Evolutionary conservation across 2,888 invertebrate species (phyloP), one percentile per base, ranked within the genome.

Genomic region (Drosophila prostipennis): DNA sequence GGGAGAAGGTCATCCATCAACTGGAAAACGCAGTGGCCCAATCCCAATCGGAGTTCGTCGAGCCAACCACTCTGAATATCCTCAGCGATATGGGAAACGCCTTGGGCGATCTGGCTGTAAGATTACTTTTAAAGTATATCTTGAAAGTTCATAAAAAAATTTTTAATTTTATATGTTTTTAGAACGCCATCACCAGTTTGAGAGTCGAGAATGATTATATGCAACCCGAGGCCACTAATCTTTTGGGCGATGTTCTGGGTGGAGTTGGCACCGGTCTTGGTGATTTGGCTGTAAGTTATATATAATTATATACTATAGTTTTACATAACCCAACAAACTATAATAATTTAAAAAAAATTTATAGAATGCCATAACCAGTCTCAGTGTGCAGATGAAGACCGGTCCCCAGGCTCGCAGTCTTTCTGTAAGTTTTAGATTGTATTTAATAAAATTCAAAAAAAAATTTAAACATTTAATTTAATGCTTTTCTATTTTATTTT

Each of bases 311-410:
- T n/a, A n/a, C n/a, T n/a, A n/a, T n/a, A n/a, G n/a, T n/a, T 0
- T 13, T 13, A 26, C 6, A 3, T 8, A 1, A 11, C 14, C 6
- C 8, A 2, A 6, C 5, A 26, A 46, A 29, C 4, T 5, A 7
- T 11, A 1, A 11, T 32, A 4, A 14, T 2, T n/a, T 5, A 1
- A 1, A 4, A 26, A 13, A 13, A 5, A 2, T 10, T 16, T 11
- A 3, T 51, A 81, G 78, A 78, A 82, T 19, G 40, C 71, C 0
- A 74, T 83, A 1, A 79, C 80, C 34, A 63, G 34, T 6, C 46
- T 82, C 0, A 77, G 43, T 10, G 48, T 45, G 2, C 34, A 79
- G 14, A 11, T 65, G 3, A 46, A 65, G 23, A 3, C 36, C 1
- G 26, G 5, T 14, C 29, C 63, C 6, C 5, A 63, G 23, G 37